Percentiles rank a stretch among this genome's conserved stretches.
Conservation (phyloP, 2,888 invertebrate genomes). For the Ormia ochracea region DNA sequence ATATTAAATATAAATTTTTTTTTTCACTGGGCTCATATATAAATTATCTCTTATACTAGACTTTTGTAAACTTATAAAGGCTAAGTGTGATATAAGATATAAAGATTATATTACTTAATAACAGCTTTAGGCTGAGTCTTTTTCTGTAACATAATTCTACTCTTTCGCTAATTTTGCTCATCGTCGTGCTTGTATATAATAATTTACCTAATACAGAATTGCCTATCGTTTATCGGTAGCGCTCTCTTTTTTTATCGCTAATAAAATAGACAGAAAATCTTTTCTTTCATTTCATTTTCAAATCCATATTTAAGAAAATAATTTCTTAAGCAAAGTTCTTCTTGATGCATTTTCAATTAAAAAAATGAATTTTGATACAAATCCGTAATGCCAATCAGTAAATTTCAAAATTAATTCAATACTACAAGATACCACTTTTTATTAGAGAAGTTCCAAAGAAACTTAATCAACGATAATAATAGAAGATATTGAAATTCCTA, state of each 20-base stretch:
- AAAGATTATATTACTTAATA: neutral
- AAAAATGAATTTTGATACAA: slow-evolving; percentile 44
- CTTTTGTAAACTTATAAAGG: neutral
- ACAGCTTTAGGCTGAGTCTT: slow-evolving; percentile 37
- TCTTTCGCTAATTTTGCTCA: neutral
- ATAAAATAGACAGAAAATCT: slow-evolving; percentile 40
- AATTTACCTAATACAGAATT: slow-evolving; percentile 76
- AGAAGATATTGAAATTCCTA: too few relatives aligned
- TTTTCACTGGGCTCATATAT: slow-evolving; percentile 31
- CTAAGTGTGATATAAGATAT: slow-evolving; percentile 27
- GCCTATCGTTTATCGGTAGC: slow-evolving; percentile 72
- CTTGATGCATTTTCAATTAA: slow-evolving; percentile 62
- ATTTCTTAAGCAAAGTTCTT: slow-evolving; percentile 47
- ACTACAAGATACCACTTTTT: too few relatives aligned
- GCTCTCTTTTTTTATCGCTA: slow-evolving; percentile 59
- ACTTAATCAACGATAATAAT: too few relatives aligned
- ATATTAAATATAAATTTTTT: too few relatives aligned
- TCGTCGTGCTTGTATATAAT: slow-evolving; percentile 43
- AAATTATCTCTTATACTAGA: neutral
- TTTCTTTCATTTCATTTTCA: slow-evolving; percentile 56
- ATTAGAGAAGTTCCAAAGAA: too few relatives aligned
- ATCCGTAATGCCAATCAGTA: neutral
- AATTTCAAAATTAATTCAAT: slow-evolving; percentile 3
- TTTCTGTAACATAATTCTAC: slow-evolving; percentile 31
- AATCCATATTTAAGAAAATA: slow-evolving; percentile 39